These are phyloP conservation scores for Trichogramma dendrolimi DNA, from an alignment of 2,888 invertebrate species.

Conservation along the genomic window DNA sequence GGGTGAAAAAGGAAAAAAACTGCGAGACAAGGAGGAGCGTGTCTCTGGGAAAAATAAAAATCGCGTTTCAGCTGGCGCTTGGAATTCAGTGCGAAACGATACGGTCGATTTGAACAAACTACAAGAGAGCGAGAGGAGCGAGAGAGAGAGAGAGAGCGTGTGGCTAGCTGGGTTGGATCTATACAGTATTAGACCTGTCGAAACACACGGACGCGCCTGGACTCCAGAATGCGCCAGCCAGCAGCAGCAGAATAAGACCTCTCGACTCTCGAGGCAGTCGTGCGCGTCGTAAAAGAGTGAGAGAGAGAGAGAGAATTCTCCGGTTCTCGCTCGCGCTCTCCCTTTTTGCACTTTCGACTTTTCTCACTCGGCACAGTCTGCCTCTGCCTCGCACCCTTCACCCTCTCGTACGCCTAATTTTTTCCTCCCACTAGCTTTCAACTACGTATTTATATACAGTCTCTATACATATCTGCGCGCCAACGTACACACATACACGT, in stretches of 20 bases:
- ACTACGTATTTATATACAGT: neutral
- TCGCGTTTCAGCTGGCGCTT: neutral
- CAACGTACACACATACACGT: no score
- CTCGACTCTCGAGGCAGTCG: slow-evolving; percentile 15
- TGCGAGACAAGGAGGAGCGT: no score
- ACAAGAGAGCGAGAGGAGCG: neutral
- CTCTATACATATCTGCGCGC: neutral
- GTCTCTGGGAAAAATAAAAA: no score
- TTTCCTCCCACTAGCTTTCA: neutral
- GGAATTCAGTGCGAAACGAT: slow-evolving; percentile 18
- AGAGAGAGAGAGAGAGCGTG: neutral
- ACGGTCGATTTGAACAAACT: slow-evolving; percentile 5
- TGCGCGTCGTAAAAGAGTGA: slow-evolving; percentile 17
- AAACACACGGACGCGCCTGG: slow-evolving; percentile 1
- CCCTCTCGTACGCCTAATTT: neutral
- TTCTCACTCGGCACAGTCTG: neutral
- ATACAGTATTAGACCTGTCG: neutral
- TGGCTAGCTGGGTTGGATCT: neutral
- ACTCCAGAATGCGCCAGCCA: neutral
- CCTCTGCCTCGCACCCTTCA: neutral
- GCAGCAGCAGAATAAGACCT: slow-evolving; percentile 1
- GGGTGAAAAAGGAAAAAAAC: no score
- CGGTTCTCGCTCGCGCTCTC: no score
- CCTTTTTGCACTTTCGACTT: no score
- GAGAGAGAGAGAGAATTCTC: neutral